A percentile compares a stretch with the other conserved stretches of the same genome.
Conservation (phyloP, 1,140 invertebrate genomes). For the Carcinoscorpius rotundicauda region DNA sequence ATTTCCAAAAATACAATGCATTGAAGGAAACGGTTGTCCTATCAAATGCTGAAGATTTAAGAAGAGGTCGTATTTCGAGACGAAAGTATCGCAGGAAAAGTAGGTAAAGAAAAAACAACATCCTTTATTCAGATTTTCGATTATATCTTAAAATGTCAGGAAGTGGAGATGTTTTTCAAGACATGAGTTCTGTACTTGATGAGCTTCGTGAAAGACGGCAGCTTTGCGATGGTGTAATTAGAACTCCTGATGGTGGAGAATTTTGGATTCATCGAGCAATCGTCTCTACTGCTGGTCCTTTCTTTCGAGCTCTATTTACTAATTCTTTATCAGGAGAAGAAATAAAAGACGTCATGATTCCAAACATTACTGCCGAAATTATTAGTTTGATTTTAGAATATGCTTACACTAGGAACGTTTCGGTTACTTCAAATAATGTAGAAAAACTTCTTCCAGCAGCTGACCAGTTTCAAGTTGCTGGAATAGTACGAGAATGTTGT, state of each 20-base stretch:
- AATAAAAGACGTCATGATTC: conserved; percentile 54
- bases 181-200: conserved; percentile 37
- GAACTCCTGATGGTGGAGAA: conserved; percentile 55
- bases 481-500: conserved; percentile 60
- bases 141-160: too few species aligned
- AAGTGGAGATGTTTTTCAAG: too few species aligned
- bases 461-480: conserved; percentile 60
- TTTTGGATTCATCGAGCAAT: conserved; percentile 33
- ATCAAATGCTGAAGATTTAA: too few species aligned
- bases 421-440: conserved; percentile 60
- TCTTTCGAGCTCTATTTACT: conserved; percentile 75
- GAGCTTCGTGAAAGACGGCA: conserved; percentile 58
- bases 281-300: conserved; percentile 69
- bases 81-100: too few species aligned
- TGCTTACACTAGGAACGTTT: conserved; percentile 57
- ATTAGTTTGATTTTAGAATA: conserved; percentile 64
- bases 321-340: conserved; percentile 53
- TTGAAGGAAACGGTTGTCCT: too few species aligned
- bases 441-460: conserved; percentile 46
- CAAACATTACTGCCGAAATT: conserved; percentile 55
- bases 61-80: too few species aligned
- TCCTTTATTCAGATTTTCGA: too few species aligned
- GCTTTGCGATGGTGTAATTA: conserved; percentile 67
- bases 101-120: too few species aligned
- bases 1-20: too few species aligned